Conservation (phyloP, 2,888 invertebrate genomes). For the Nezara viridula region DNA sequence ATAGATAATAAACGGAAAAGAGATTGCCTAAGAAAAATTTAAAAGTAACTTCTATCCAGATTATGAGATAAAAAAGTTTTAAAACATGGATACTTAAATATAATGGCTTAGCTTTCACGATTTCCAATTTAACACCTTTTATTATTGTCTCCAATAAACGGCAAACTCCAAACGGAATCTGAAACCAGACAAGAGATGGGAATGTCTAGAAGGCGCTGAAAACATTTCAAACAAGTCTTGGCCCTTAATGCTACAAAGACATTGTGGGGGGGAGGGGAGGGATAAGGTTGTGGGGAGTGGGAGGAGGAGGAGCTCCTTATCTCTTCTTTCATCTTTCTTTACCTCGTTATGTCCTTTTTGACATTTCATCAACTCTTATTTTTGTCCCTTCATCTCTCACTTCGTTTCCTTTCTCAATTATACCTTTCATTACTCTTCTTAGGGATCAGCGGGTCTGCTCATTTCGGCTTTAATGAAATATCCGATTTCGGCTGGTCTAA, state of each 20-base stretch:
- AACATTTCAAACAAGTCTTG: background rate
- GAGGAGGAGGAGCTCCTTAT: background rate
- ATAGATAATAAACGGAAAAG: no score
- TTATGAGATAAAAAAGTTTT: no score
- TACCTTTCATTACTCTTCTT: background rate
- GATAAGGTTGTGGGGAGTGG: background rate
- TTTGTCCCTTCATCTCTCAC: background rate
- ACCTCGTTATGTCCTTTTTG: background rate
- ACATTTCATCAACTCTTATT: constrained; percentile 1
- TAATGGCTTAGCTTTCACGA: no score
- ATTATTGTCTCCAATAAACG: background rate
- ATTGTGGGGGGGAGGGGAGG: background rate
- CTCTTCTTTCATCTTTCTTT: background rate
- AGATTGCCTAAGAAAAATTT: no score
- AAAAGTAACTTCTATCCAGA: no score
- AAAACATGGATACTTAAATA: no score
- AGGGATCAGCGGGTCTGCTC: background rate
- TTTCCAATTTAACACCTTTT: background rate
- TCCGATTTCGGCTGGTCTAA: background rate
- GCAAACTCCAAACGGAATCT: background rate
- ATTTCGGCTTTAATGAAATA: background rate
- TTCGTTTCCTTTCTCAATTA: background rate
- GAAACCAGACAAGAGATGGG: background rate
- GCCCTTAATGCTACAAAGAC: background rate
- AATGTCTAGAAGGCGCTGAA: background rate